Evolutionary conservation across 2,888 invertebrate species (phyloP), one percentile per base, ranked within the genome.

Genomic region (Melolontha melolontha): DNA sequence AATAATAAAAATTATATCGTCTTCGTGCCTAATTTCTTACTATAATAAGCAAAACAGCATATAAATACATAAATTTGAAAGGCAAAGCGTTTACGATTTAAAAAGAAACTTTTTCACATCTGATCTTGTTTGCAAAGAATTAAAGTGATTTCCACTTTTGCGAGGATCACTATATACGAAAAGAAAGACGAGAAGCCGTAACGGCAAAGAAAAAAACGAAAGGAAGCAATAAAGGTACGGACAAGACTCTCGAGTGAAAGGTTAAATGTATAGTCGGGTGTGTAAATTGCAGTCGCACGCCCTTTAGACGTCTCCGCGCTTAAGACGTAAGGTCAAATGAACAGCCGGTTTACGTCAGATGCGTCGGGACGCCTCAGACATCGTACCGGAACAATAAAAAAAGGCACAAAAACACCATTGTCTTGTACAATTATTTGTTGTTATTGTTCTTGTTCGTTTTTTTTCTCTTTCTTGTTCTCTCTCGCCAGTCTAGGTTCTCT

Each of bases 271-370:
- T 47, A 47, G 59, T 39, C 59, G 59, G 47, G 59, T 39, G 59
- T 39, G 34, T 62, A 62, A 62, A 62, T 62, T 34, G 34, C 47
- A 62, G 59, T 47, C 34, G 59, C 47, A 47, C 59, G 69, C 59
- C 69, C 65, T 69, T 69, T 66, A 65, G 41, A 59, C 66, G 62
- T 57, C 47, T 50, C 54, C 11, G 27, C 42, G 55, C 59, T 66
- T 59, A 68, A 64, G 68, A 68, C 68, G 64, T 66, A 69, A 69
- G 69, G 65, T 65, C 69, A 69, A 63, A 65, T 49, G 34, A 44
- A 51, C 71, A 71, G 66, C 66, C 64, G 71, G 64, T 54, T 67
- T 49, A 50, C 59, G 66, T 71, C 69, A 69, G 69, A 64, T 52
- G 62, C 55, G 70, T 47, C 68, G 64, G 50, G 54, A 64, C 62